Percentiles rank a stretch among this genome's conserved stretches.
phyloP scores from a whole-genome alignment of 2,888 invertebrate species.

The Synergus itoensis region DNA sequence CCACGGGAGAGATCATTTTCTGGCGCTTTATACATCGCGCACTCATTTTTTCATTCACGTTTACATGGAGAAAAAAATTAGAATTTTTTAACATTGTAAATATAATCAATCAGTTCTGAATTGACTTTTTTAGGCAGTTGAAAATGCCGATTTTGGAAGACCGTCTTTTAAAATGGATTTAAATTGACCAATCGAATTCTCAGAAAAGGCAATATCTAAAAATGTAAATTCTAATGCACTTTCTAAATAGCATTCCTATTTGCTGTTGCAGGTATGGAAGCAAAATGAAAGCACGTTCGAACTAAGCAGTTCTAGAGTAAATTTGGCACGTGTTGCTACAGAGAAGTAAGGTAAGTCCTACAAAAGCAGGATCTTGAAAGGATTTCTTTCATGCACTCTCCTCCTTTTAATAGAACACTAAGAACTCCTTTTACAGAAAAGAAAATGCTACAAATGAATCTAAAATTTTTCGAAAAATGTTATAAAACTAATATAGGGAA shows the following conservation, averaged over 20 bases:
- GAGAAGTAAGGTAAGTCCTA: not conserved
- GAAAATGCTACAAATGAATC: not conserved
- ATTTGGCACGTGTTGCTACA: not conserved
- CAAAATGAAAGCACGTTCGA: not conserved
- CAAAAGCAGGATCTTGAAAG: constrained; percentile 2
- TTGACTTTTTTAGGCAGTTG: too few relatives aligned
- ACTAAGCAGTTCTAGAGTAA: not conserved
- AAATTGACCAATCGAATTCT: not conserved
- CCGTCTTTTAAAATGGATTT: not conserved
- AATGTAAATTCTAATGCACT: not conserved
- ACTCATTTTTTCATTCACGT: not conserved
- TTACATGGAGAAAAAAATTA: not conserved
- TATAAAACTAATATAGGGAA: too few relatives aligned
- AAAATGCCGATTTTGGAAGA: not conserved
- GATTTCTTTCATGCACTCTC: not conserved
- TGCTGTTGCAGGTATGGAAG: not conserved
- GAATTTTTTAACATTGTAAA: too few relatives aligned
- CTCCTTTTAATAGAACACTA: not conserved
- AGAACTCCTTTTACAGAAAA: not conserved
- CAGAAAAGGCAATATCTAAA: not conserved
- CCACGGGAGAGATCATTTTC: not conserved
- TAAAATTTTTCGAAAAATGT: not conserved
- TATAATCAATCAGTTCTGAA: too few relatives aligned
- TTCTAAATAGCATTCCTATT: constrained; percentile 3
- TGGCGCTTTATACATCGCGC: not conserved